A percentile compares a stretch with the other conserved stretches of the same genome.
Evolutionary conservation across 2,888 invertebrate species (phyloP).

Genomic region (Acrobasis repandana): DNA sequence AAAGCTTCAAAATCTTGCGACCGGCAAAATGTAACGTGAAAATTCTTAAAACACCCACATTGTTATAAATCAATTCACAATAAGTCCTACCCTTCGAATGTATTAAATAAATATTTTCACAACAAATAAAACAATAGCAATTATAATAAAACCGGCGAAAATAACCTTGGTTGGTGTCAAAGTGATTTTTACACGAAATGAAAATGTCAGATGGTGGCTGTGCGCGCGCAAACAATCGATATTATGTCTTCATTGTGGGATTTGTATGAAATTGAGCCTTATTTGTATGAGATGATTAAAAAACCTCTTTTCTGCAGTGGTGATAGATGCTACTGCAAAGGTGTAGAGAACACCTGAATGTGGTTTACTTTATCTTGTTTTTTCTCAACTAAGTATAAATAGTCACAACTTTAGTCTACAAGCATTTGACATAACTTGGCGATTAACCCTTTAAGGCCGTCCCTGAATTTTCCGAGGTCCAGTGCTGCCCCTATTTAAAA

Average conservation of each 20-base stretch:
- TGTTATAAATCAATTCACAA: background rate
- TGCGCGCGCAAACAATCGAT: constrained; percentile 19
- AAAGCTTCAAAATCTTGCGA: background rate
- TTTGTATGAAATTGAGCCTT: background rate
- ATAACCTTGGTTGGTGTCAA: constrained; percentile 8
- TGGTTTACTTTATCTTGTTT: no score
- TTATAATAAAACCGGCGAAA: constrained; percentile 13
- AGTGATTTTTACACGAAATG: constrained; percentile 9
- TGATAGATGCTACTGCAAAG: background rate
- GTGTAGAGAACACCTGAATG: no score
- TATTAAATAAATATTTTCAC: background rate
- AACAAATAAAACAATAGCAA: constrained; percentile 1
- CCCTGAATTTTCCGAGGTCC: no score
- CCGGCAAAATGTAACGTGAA: background rate
- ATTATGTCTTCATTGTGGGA: constrained; percentile 3
- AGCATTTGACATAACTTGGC: no score
- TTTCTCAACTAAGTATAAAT: no score
- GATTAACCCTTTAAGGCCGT: no score
- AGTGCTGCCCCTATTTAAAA: no score
- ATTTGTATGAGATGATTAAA: background rate
- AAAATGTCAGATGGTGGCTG: constrained; percentile 11
- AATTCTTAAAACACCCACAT: background rate
- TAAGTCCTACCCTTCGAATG: background rate
- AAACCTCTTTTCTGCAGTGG: constrained; percentile 3
- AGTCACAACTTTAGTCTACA: no score